A percentile compares a stretch with the other conserved stretches of the same genome.
Conservation (phyloP, 1,140 invertebrate genomes). For the Apis cerana region DNA sequence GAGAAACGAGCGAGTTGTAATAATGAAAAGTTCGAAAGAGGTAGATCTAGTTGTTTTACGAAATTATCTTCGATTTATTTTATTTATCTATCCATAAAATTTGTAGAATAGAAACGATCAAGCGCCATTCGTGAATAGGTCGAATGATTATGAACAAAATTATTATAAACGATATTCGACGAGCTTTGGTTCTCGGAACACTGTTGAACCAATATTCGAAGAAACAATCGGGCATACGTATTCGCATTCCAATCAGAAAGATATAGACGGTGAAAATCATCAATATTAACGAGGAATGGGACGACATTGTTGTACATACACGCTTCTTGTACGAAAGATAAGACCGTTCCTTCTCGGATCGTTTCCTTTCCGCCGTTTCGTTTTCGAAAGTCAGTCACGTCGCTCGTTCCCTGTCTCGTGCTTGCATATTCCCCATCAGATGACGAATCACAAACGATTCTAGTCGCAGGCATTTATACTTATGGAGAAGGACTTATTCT, state of each 20-base stretch:
- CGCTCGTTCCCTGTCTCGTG: conserved; percentile 11
- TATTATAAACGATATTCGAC: not conserved
- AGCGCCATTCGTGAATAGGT: too few species aligned
- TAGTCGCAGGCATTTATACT: conserved; percentile 16
- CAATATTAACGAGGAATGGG: conserved; percentile 43
- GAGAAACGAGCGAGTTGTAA: too few species aligned
- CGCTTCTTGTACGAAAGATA: conserved; percentile 19
- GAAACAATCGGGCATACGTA: not conserved
- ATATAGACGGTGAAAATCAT: conserved; percentile 16
- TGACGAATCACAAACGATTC: conserved; percentile 24
- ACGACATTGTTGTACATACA: not conserved
- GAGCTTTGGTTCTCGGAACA: not conserved
- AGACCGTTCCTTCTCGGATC: conserved; percentile 8
- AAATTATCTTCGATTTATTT: too few species aligned
- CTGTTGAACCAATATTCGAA: not conserved
- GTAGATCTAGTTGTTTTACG: not conserved
- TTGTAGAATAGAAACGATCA: too few species aligned
- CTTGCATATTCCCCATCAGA: conserved; percentile 34
- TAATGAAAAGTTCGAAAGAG: too few species aligned
- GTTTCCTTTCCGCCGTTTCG: not conserved
- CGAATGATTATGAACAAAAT: too few species aligned
- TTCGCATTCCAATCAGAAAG: conserved; percentile 5
- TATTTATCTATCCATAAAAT: too few species aligned
- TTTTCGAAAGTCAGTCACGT: conserved; percentile 56
- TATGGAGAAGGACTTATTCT: too few species aligned